Percentiles rank a stretch among this genome's conserved stretches.
Evolutionary conservation across 2,113 vertebrate genomes (phyloP).

Genomic region (Amblyornis subalaris): DNA sequence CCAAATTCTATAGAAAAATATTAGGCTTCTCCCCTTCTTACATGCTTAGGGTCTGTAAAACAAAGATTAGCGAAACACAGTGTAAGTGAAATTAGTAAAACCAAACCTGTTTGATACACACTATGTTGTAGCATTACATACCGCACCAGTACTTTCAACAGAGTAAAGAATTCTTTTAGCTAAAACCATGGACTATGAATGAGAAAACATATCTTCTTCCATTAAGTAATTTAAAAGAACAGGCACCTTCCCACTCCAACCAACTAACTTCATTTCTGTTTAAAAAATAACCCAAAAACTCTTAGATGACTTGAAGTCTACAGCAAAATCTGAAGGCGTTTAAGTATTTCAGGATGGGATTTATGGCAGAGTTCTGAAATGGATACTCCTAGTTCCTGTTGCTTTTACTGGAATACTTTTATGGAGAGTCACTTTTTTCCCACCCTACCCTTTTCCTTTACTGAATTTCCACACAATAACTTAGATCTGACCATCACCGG

Average conservation of each 20-base stretch:
- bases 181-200: neutral
- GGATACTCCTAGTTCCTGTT: constrained; percentile 70
- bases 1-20: neutral
- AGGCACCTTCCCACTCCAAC: neutral
- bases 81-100: neutral
- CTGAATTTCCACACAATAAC: constrained; percentile 74
- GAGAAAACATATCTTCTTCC: neutral
- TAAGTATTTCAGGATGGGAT: constrained; percentile 63
- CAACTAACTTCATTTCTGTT: neutral
- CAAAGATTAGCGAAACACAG: neutral
- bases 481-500: constrained; percentile 65
- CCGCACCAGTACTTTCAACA: neutral
- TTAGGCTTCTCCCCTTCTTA: neutral
- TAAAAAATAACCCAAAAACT: constrained; percentile 25
- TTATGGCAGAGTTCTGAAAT: constrained; percentile 47
- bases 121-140: neutral
- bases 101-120: neutral
- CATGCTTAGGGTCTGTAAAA: neutral
- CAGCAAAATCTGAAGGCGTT: constrained; percentile 46
- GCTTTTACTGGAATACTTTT: constrained; percentile 70
- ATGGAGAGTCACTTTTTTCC: constrained; percentile 71
- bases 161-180: neutral
- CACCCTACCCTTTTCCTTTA: constrained; percentile 78
- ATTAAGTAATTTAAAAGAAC: neutral
- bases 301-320: constrained; percentile 1